Evolutionary conservation across 2,113 vertebrate genomes (phyloP).

Genomic region (Chloebia gouldiae): DNA sequence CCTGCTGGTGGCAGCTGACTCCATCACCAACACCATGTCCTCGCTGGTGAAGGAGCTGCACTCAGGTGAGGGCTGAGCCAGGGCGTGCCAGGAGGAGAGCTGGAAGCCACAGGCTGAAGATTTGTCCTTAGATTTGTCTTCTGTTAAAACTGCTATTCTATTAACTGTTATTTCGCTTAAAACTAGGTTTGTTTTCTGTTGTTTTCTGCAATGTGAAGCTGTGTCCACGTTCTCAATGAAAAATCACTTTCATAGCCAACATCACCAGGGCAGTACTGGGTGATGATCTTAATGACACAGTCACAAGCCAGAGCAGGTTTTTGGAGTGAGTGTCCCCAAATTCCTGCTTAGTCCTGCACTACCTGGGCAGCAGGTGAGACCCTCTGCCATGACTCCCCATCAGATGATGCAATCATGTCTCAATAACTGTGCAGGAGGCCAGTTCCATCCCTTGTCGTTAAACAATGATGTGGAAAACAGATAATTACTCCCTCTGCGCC

Average conservation of each 20-base stretch:
- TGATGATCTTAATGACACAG: no score
- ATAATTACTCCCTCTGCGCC: background rate
- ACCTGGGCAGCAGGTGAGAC: background rate
- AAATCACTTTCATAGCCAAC: background rate
- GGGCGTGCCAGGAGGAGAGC: fast-evolving
- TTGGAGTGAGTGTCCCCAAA: background rate
- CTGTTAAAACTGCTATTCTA: background rate
- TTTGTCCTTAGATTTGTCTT: background rate
- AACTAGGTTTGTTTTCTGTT: background rate
- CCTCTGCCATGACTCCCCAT: fast-evolving
- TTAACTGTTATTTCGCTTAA: background rate
- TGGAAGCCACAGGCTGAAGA: background rate
- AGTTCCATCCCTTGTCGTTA: background rate
- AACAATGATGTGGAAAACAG: fast-evolving
- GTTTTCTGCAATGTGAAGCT: fast-evolving
- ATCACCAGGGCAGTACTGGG: background rate
- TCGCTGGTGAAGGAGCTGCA: conserved; percentile 97
- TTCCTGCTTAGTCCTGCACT: fast-evolving
- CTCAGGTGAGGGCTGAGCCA: conserved; percentile 74
- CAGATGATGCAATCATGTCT: fast-evolving
- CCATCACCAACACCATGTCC: conserved; percentile 95
- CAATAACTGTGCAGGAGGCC: fast-evolving
- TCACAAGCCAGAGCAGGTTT: background rate
- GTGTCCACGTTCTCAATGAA: fast-evolving
- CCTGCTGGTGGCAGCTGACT: conserved; percentile 93